Percentiles rank a stretch among this genome's conserved stretches.
These are phyloP conservation scores for Cephalotes varians DNA, from an alignment of 2,888 invertebrate species.

Conservation along the genomic window DNA sequence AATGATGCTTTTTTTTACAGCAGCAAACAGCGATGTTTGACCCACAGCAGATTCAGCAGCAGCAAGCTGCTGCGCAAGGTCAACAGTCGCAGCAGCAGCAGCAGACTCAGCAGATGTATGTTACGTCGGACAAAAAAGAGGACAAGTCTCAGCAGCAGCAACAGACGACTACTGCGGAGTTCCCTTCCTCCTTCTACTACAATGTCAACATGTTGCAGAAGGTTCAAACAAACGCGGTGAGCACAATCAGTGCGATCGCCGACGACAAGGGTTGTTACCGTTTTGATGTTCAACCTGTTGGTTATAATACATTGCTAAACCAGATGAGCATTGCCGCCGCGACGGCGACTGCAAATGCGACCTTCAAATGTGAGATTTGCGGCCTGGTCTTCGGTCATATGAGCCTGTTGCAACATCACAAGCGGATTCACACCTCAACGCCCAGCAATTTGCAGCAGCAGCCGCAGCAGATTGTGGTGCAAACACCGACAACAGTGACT, in stretches of 20 bases:
- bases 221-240: conserved; percentile 85
- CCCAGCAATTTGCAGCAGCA: conserved; percentile 83
- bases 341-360: conserved; percentile 88
- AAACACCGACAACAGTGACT: conserved; percentile 85
- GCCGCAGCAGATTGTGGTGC: conserved; percentile 85
- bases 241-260: conserved; percentile 85
- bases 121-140: conserved; percentile 83
- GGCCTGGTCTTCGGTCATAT: conserved; percentile 95
- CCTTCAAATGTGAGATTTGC: conserved; percentile 95
- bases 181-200: conserved; percentile 85
- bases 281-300: conserved; percentile 87
- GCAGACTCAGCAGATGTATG: conserved; percentile 84
- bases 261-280: conserved; percentile 86
- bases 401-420: conserved; percentile 94
- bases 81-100: conserved; percentile 87
- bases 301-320: conserved; percentile 94
- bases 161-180: conserved; percentile 84
- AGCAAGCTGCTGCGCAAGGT: conserved; percentile 88
- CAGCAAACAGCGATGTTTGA: conserved; percentile 83
- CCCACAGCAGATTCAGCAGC: conserved; percentile 88
- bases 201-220: conserved; percentile 87
- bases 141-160: conserved; percentile 81
- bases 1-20: conserved; percentile 57
- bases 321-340: conserved; percentile 93
- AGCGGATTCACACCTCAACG: conserved; percentile 91